Evolutionary conservation across 1,140 invertebrate species (phyloP).

Genomic region (Eueides isabella): DNA sequence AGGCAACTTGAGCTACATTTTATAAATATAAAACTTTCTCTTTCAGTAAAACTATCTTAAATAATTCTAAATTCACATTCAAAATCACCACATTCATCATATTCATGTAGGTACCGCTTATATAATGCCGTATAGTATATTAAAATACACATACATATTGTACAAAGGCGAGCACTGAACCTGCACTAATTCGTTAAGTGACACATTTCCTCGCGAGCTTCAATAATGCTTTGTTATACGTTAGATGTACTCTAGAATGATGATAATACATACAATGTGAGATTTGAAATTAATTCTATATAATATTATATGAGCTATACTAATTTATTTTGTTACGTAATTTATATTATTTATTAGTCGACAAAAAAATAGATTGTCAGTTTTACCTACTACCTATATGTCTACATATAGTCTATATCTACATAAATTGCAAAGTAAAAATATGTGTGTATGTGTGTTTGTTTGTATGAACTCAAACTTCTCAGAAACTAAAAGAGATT

Average conservation of each 20-base stretch:
- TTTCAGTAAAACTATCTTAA: not conserved
- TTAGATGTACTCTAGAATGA: not conserved
- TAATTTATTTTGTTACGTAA: not conserved
- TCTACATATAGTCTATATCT: too few species aligned
- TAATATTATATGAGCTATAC: not conserved
- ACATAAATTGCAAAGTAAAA: too few species aligned
- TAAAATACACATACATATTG: not conserved
- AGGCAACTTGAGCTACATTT: too few species aligned
- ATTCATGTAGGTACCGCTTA: not conserved
- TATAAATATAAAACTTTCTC: not conserved
- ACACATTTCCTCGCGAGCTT: constrained; percentile 5
- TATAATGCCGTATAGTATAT: not conserved
- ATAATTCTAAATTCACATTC: not conserved
- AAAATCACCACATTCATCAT: not conserved
- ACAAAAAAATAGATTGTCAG: too few species aligned
- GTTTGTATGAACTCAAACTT: too few species aligned
- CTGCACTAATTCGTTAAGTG: constrained; percentile 18
- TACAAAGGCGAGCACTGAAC: constrained; percentile 20
- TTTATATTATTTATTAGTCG: too few species aligned
- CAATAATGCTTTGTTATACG: constrained; percentile 8
- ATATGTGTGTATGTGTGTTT: too few species aligned
- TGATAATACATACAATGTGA: constrained; percentile 1
- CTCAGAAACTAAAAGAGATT: too few species aligned
- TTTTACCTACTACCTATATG: too few species aligned
- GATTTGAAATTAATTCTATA: not conserved